Evolutionary conservation across 2,113 vertebrate species (phyloP).

Genomic region (Mustela lutreola): DNA sequence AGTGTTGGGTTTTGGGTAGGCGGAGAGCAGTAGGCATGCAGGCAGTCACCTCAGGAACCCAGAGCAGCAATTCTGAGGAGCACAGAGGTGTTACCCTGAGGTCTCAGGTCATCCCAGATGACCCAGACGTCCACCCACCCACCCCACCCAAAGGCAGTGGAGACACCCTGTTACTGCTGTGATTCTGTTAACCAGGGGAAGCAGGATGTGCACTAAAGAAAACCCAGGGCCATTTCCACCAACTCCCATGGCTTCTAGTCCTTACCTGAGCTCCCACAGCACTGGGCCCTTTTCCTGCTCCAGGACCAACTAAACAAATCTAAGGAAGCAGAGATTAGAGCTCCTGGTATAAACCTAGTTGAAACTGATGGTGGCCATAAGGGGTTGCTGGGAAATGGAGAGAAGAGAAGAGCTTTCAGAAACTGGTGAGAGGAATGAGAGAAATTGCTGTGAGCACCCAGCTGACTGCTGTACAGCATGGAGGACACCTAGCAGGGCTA

Average conservation of each 20-base stretch:
- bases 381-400: neutral
- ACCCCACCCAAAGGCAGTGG: neutral
- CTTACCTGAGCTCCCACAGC: neutral
- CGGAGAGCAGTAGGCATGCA: fast-evolving
- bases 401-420: neutral
- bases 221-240: neutral
- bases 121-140: neutral
- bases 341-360: neutral
- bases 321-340: neutral
- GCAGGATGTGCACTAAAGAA: neutral
- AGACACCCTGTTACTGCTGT: neutral
- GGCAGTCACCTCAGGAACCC: neutral
- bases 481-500: neutral
- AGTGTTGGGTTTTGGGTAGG: neutral
- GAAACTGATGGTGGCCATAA: neutral
- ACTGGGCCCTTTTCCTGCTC: neutral
- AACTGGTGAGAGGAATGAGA: neutral
- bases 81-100: neutral
- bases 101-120: neutral
- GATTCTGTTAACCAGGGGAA: neutral
- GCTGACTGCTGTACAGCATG: neutral
- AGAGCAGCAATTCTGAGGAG: neutral
- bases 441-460: neutral
- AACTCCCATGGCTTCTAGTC: neutral
- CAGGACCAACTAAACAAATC: neutral